A percentile compares a stretch with the other conserved stretches of the same genome.
These are phyloP conservation scores for Acanthiza pusilla DNA, from an alignment of 2,797 vertebrate genomes.

Conservation along the genomic window DNA sequence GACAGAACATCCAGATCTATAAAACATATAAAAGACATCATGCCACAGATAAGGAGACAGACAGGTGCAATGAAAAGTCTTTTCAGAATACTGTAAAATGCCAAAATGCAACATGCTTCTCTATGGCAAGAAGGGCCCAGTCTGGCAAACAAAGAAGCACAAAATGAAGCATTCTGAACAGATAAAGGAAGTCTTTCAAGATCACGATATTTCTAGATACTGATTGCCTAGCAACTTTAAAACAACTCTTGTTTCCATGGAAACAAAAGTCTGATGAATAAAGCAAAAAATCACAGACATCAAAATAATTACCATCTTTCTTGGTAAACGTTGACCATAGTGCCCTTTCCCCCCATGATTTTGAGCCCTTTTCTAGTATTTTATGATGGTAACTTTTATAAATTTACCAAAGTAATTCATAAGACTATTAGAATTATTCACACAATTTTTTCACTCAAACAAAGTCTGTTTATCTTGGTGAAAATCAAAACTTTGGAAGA, in stretches of 20 bases:
- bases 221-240: background rate
- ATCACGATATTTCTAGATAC: background rate
- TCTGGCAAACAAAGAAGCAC: background rate
- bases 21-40: background rate
- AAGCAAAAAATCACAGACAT: background rate
- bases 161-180: background rate
- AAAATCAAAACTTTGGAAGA: background rate
- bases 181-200: background rate
- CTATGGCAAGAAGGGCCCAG: background rate
- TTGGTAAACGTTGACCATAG: background rate
- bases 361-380: background rate
- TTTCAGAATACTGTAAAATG: background rate
- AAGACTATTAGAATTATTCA: background rate
- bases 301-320: background rate
- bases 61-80: background rate
- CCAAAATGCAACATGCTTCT: accelerated
- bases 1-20: background rate
- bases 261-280: background rate
- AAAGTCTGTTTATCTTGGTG: background rate
- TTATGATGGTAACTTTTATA: background rate
- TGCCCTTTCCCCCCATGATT: background rate
- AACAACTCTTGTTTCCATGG: background rate
- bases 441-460: background rate
- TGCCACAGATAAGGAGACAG: background rate
- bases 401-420: background rate